phyloP scores from a whole-genome alignment of 2,888 invertebrate genomes.

The Autographa pulchrina region DNA sequence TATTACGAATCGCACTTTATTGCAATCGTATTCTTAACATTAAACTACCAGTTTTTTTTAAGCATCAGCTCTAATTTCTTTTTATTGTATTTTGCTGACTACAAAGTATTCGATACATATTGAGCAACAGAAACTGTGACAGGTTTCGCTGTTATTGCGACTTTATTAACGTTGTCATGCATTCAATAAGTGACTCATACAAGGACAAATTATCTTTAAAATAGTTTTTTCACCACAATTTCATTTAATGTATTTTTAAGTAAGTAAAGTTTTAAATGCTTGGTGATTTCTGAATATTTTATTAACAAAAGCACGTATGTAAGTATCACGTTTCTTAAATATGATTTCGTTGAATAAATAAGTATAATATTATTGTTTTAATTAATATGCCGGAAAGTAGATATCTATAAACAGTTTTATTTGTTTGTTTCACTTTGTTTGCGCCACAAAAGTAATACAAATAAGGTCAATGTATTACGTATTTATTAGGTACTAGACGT shows the following conservation, averaged over 20 bases:
- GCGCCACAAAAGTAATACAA: not conserved
- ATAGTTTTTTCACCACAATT: constrained; percentile 44
- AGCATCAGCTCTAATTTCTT: constrained; percentile 8
- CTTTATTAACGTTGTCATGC: constrained; percentile 49
- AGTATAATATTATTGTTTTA: not conserved
- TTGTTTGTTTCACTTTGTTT: not conserved
- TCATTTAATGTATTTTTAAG: constrained; percentile 27
- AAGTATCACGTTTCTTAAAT: constrained; percentile 31
- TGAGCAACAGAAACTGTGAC: constrained; percentile 45
- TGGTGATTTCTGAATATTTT: constrained; percentile 8
- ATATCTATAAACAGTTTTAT: not conserved
- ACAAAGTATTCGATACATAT: constrained; percentile 42
- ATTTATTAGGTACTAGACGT: not conserved
- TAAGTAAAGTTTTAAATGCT: constrained; percentile 22
- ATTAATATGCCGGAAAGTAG: not conserved
- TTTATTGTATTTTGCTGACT: constrained; percentile 38
- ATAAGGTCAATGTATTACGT: not conserved
- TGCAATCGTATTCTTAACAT: no score
- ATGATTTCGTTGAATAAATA: not conserved
- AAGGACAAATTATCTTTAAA: constrained; percentile 51
- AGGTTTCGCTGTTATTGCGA: constrained; percentile 36
- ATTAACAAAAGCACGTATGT: constrained; percentile 24
- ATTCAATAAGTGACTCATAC: constrained; percentile 47
- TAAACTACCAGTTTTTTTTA: not conserved
- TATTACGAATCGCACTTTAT: no score